Base-by-base conservation (phyloP, 2,113 vertebrate genomes). In the Bos indicus region DNA sequence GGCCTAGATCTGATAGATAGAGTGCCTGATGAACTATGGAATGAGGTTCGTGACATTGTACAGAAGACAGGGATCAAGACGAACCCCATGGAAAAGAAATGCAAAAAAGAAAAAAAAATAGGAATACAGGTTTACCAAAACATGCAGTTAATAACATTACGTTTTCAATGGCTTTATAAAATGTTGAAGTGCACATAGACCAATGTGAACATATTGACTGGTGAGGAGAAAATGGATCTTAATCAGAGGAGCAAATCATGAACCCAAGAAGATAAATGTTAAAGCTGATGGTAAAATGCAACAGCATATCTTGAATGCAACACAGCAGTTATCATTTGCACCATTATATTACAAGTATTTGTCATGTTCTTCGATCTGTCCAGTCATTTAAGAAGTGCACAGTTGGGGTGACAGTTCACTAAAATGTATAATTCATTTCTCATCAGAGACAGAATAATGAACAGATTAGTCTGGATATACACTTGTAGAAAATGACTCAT, bases 401-500 rank as follows among this genome's bases (percentile, higher is more conserved):
- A 90, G 43, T 10, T n/a, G 48, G n/a, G 14, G 25, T 8, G 48
- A 54, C 2, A 95, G 51, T 86, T 93, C 15, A 2, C 21, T 71
- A n/a, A 30, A 81, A 48, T 21, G 9, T 8, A 81, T 25, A 90
- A 94, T 74, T 84, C 30, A 91, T 16, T 77, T 95, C 10, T 91
- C 62, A 84, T n/a, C 17, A 89, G 56, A 96, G 25, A 88, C 59
- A 52, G 21, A 59, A 10, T 90, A 84, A 48, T 62, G 36, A 97
- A 71, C 56, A 51, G 15, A 43, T 25, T 36, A 82, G 23, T 43
- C 15, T 90, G 30, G 52, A 52, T 95, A 88, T n/a, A 97, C 25
- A 96, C 67, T 98, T 97, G 88, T 89, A 98, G 64, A 46, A 94
- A 95, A 86, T 23, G 97, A 26, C 90, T 90, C 92, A 36, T 80